Evolutionary conservation across 1,140 invertebrate genomes (phyloP).

Genomic region (Meloidogyne chitwoodi): DNA sequence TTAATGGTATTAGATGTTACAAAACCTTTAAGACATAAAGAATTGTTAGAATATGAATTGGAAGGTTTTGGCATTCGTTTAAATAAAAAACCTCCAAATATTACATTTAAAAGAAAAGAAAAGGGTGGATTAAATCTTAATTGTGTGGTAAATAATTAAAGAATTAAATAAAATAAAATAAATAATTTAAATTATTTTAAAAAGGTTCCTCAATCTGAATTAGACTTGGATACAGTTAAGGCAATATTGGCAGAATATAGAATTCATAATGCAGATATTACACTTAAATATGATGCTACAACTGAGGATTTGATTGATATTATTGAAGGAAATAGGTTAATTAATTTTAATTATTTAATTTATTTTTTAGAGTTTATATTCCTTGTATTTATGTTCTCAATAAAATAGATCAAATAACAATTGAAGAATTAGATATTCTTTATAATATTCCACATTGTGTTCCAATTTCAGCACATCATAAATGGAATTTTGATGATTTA

Average conservation of each 20-base stretch:
- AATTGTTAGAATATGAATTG: slow-evolving; percentile 90
- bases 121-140: slow-evolving; percentile 94
- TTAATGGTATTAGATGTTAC: slow-evolving; percentile 96
- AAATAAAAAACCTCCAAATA: slow-evolving; percentile 86
- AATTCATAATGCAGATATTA: slow-evolving; percentile 97
- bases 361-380: slow-evolving; percentile 74
- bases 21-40: slow-evolving; percentile 92
- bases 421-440: slow-evolving; percentile 91
- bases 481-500: slow-evolving; percentile 99
- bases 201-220: slow-evolving; percentile 81
- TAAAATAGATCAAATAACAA: slow-evolving; percentile 80
- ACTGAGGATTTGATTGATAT: slow-evolving; percentile 97
- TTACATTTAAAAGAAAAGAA: slow-evolving; percentile 90
- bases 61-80: slow-evolving; percentile 91
- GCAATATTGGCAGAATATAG: slow-evolving; percentile 93
- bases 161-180: slow-evolving; percentile 44
- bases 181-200: background rate
- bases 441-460: slow-evolving; percentile 99
- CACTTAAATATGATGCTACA: slow-evolving; percentile 86
- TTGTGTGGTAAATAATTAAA: slow-evolving; percentile 68
- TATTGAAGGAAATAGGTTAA: slow-evolving; percentile 91
- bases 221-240: slow-evolving; percentile 90
- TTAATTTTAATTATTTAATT: slow-evolving; percentile 76
- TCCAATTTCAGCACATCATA: slow-evolving; percentile 97
- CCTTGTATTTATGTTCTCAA: slow-evolving; percentile 98